A percentile compares a stretch with the other conserved stretches of the same genome.
Evolutionary conservation across 2,797 vertebrate species (phyloP).

Genomic region (Hoplostethus mediterraneus): DNA sequence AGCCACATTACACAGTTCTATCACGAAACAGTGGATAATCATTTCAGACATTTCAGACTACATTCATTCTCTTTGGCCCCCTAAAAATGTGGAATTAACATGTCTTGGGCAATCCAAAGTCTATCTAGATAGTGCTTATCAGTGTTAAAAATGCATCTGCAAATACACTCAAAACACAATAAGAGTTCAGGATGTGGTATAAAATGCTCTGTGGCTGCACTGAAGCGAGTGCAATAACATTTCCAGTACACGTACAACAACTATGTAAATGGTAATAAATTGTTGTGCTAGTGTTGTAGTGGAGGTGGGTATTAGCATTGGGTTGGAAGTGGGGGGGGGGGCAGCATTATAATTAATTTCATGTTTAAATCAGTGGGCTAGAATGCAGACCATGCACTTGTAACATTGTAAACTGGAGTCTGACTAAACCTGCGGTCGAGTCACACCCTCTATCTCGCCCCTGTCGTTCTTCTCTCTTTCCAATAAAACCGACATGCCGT

Average conservation of each 20-base stretch:
- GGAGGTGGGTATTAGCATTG: slow-evolving; percentile 8
- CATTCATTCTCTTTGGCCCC: not conserved
- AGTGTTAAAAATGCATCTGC: slow-evolving; percentile 1
- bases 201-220: not conserved
- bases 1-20: not conserved
- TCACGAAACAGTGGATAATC: not conserved
- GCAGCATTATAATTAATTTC: not conserved
- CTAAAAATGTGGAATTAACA: not conserved
- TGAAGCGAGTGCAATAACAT: slow-evolving; percentile 10
- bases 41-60: not conserved
- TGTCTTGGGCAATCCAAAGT: no score
- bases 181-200: not conserved
- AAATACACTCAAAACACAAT: not conserved
- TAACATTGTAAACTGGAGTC: slow-evolving; percentile 4
- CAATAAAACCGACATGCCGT: slow-evolving; percentile 28
- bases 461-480: slow-evolving; percentile 2
- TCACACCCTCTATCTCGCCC: not conserved
- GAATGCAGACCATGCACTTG: not conserved
- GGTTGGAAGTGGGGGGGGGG: not conserved
- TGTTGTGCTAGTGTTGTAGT: slow-evolving; percentile 10
- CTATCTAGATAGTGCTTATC: not conserved
- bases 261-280: slow-evolving; percentile 13
- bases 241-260: slow-evolving; percentile 15
- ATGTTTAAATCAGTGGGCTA: not conserved
- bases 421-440: not conserved